Conservation (phyloP, 1,140 invertebrate species). For the Microplitis mediator region DNA sequence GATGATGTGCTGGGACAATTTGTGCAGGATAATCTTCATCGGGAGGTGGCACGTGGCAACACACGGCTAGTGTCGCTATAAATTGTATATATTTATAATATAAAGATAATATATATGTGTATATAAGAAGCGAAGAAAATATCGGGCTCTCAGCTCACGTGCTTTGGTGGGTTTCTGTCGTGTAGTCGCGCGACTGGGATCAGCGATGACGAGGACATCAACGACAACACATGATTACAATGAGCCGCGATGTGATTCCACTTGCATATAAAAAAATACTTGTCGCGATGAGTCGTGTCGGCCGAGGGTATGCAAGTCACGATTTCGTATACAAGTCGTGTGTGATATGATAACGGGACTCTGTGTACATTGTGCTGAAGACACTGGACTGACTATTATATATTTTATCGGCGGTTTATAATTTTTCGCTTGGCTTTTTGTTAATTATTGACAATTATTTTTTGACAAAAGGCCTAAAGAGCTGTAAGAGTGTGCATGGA, state of each 20-base stretch:
- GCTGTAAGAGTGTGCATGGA: not conserved
- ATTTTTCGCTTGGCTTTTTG: too few species aligned
- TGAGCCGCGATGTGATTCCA: not conserved
- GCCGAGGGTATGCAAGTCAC: not conserved
- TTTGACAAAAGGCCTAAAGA: not conserved
- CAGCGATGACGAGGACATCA: too few species aligned
- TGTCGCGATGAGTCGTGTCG: not conserved
- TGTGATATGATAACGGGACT: too few species aligned
- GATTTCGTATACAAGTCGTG: not conserved
- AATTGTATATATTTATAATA: too few species aligned
- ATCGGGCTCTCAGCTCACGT: conserved; percentile 27
- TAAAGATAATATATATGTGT: not conserved
- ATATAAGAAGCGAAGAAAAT: not conserved
- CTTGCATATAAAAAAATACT: conserved; percentile 12
- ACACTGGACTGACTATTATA: too few species aligned
- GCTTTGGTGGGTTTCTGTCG: not conserved
- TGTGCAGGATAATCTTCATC: conserved; percentile 12
- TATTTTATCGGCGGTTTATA: too few species aligned
- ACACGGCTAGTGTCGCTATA: too few species aligned
- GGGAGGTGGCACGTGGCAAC: conserved; percentile 2
- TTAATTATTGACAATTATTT: too few species aligned
- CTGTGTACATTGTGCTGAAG: too few species aligned
- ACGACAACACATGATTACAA: not conserved
- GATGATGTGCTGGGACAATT: not conserved
- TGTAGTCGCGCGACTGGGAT: not conserved